Conservation (phyloP, 1,140 invertebrate genomes). For the Sinonovacula constricta region DNA sequence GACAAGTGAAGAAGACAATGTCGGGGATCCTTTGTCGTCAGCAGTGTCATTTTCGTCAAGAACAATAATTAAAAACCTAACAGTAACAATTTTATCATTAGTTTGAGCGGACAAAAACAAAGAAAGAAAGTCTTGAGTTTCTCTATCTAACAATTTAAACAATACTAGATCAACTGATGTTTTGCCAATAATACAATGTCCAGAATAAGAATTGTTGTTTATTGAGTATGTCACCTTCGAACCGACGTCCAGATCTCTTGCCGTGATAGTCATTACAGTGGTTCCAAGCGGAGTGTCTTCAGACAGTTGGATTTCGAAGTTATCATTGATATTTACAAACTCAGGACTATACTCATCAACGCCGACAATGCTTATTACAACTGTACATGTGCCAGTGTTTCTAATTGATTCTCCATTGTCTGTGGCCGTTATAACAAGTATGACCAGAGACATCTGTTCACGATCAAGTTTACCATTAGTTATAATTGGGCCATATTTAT, state of each 20-base stretch:
- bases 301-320: slow-evolving; percentile 13
- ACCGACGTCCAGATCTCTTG: slow-evolving; percentile 36
- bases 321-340: slow-evolving; percentile 28
- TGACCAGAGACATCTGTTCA: slow-evolving; percentile 3
- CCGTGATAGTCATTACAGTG: slow-evolving; percentile 16
- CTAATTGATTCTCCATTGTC: slow-evolving; percentile 5
- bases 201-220: slow-evolving; percentile 4
- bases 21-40: slow-evolving; percentile 29
- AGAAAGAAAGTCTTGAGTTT: slow-evolving; percentile 18
- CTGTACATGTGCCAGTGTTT: slow-evolving; percentile 26
- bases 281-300: slow-evolving; percentile 42
- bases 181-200: slow-evolving; percentile 29
- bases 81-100: neutral
- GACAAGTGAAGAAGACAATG: no score
- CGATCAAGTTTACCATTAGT: slow-evolving; percentile 4
- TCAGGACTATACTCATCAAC: slow-evolving; percentile 39
- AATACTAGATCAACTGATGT: slow-evolving; percentile 32
- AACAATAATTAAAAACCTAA: slow-evolving; percentile 14
- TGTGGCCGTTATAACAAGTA: slow-evolving; percentile 18
- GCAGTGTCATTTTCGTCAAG: slow-evolving; percentile 44
- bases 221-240: slow-evolving; percentile 15
- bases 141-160: slow-evolving; percentile 20
- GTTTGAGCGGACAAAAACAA: slow-evolving; percentile 18
- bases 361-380: slow-evolving; percentile 28
- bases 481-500: slow-evolving; percentile 9